Evolutionary conservation across 30 jellyfish, hydroid and myxozoan species (phyloP).

Genomic region (Mastigias papua): DNA sequence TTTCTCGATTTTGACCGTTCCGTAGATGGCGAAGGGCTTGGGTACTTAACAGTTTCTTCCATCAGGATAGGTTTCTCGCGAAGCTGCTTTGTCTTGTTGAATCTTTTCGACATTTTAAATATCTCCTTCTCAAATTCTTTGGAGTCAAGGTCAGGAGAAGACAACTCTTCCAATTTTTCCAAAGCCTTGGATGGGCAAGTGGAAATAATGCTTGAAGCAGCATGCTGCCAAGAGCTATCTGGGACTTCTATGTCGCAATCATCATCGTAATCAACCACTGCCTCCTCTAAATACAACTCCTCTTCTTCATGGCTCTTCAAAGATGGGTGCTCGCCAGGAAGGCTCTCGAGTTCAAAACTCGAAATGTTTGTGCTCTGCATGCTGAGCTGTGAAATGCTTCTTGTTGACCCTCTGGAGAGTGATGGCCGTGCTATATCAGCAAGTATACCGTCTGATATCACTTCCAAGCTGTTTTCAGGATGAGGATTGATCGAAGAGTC

Average conservation of each 20-base stretch:
- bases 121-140: slow-evolving; percentile 45
- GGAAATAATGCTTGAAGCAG: background rate
- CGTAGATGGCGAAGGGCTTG: background rate
- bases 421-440: slow-evolving; percentile 73
- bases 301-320: background rate
- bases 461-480: slow-evolving; percentile 47
- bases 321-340: slow-evolving; percentile 33
- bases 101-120: slow-evolving; percentile 20
- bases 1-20: background rate
- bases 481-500: slow-evolving; percentile 11
- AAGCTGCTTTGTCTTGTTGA: background rate
- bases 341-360: slow-evolving; percentile 59
- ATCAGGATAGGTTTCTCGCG: background rate
- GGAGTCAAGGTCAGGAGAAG: slow-evolving; percentile 16
- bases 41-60: background rate
- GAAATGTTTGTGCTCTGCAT: slow-evolving; percentile 16
- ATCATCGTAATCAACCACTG: slow-evolving; percentile 34
- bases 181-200: background rate
- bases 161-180: background rate
- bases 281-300: slow-evolving; percentile 37
- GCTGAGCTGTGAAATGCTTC: slow-evolving; percentile 58
- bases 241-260: background rate
- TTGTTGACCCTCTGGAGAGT: slow-evolving; percentile 44
- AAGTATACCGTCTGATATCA: slow-evolving; percentile 52
- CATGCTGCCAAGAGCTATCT: background rate